phyloP scores from a whole-genome alignment of 2,113 vertebrate species.

The Edolisoma coerulescens region DNA sequence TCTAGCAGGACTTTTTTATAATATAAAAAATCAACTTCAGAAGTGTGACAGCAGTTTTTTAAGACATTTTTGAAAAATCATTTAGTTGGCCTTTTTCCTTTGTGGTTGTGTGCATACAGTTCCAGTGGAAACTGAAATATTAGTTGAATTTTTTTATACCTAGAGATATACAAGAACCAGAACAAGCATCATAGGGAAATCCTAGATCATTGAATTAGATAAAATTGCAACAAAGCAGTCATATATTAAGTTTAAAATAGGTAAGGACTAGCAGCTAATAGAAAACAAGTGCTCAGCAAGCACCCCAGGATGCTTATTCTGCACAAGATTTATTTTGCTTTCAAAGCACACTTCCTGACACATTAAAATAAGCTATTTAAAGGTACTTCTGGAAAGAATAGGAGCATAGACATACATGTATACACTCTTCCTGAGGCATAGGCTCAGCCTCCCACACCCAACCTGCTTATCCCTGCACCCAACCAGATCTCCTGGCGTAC shows the following conservation, averaged over 20 bases:
- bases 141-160: background rate
- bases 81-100: background rate
- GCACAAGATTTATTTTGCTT: background rate
- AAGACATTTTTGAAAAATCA: background rate
- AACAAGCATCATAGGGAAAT: background rate
- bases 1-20: background rate
- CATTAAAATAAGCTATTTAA: background rate
- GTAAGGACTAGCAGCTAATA: background rate
- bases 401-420: background rate
- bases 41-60: background rate
- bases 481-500: background rate
- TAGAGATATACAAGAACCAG: background rate
- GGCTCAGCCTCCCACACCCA: background rate
- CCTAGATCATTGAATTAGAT: background rate
- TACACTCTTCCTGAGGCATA: background rate
- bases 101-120: background rate
- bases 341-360: background rate
- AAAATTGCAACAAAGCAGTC: background rate
- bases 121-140: background rate
- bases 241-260: background rate
- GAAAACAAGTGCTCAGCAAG: background rate
- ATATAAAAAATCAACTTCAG: background rate
- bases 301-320: background rate
- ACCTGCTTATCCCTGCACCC: background rate
- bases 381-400: background rate